Evolutionary conservation across 1,140 invertebrate genomes (phyloP), one percentile per base, ranked within the genome.

Genomic region (Caenorhabditis latens): DNA sequence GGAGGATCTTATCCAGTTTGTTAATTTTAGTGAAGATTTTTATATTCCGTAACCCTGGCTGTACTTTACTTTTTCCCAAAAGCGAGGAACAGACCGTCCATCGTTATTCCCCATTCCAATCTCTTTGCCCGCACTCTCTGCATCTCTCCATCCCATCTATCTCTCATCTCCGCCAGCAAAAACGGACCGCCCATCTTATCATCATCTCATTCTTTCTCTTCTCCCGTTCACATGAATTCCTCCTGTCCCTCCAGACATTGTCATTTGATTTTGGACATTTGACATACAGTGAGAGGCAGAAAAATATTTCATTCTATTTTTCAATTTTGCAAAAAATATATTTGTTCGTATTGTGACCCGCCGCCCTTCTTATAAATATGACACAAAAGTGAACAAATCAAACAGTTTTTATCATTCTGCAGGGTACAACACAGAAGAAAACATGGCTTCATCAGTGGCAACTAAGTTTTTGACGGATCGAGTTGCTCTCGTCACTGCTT

Each of bases 401-500:
- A 24, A 14, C 40, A 71, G 7, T 71, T 71, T 46, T 43, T 6
- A 32, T 32, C 11, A 16, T 63, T 71, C 40, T 43, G 19, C 71
- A 79, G 71, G 46, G 46, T 48, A 53, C 58, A 57, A 21, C 32
- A 58, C 14, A 19, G 13, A n/a, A 32, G 32, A 63, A 32, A 32
- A 63, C 13, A 86, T 86, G 85, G 75, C 85, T 11, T 71, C 85
- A n/a, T 46, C 65, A 21, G 48, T 75, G 16, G 75, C 85, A 8
- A 86, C 86, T 14, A 90, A 90, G 63, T 91, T 89, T 57, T 87
- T 91, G 21, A 89, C 90, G 14, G 90, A 91, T 79, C 67, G 89
- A 48, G 90, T 91, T 21, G 90, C 90, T 9, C 57, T 91, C 32
- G 90, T 91, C 46, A 92, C 90, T 11, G 90, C 91, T 21, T 91